A percentile compares a stretch with the other conserved stretches of the same genome.
Conservation (phyloP, 2,113 vertebrate species). For the Melanotaenia duboulayi region DNA sequence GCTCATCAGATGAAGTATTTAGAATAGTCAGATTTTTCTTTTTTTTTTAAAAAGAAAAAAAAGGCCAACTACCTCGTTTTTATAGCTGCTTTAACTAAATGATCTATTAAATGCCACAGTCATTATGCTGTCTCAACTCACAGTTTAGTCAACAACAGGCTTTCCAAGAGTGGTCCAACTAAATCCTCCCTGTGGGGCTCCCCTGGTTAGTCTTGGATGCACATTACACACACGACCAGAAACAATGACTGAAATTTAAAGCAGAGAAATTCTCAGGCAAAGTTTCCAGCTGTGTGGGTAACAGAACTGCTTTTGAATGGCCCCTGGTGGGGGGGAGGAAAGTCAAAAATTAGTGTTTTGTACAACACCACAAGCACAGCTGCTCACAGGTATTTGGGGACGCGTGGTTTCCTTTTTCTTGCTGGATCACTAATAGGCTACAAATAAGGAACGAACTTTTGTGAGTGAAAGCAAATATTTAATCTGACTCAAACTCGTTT, state of each 20-base stretch:
- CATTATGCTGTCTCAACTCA: no score
- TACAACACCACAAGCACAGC: no score
- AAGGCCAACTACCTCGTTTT: neutral
- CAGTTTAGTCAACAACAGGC: no score
- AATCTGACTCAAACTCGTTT: neutral
- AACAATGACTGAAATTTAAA: conserved; percentile 87
- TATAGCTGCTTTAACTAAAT: neutral
- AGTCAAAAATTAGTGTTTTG: neutral
- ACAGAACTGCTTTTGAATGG: conserved; percentile 25
- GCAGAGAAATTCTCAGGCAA: conserved; percentile 82
- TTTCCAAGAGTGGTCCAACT: neutral
- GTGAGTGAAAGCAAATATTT: neutral
- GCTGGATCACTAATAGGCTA: conserved; percentile 6
- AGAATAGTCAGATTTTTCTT: no score
- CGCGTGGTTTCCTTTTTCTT: neutral
- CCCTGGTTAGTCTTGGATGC: conserved; percentile 7
- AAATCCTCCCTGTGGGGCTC: neutral
- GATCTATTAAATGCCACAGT: neutral
- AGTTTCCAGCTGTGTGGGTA: conserved; percentile 82
- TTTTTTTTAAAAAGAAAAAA: neutral
- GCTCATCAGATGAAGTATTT: neutral
- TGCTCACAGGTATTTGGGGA: neutral
- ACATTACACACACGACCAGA: conserved; percentile 85
- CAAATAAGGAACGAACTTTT: neutral
- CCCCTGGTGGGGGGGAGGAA: conserved; percentile 20